Percentiles rank a stretch among this genome's conserved stretches.
Conservation (phyloP, 2,797 vertebrate genomes). For the Onychomys arenicola region DNA sequence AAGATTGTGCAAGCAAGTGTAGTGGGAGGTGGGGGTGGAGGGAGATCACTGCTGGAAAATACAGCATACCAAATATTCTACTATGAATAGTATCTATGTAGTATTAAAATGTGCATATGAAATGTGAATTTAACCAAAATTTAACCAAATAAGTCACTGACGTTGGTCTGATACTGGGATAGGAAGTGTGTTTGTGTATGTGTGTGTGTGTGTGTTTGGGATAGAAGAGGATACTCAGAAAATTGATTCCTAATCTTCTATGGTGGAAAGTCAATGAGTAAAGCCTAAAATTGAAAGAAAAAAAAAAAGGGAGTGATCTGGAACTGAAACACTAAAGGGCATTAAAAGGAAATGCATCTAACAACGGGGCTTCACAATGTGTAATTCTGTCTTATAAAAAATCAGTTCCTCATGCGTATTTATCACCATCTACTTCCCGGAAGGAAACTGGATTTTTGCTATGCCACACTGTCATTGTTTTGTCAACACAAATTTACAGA, state of each 20-base stretch:
- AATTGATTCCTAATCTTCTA: background rate
- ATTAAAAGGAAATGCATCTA: constrained; percentile 5
- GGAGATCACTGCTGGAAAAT: background rate
- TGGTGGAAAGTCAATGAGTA: background rate
- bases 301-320: background rate
- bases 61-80: background rate
- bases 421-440: background rate
- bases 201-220: background rate
- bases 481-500: background rate
- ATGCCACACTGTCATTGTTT: background rate
- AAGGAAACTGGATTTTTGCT: background rate
- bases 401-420: background rate
- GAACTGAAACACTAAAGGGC: constrained; percentile 20
- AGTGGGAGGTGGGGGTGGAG: too few relatives aligned
- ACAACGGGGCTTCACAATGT: background rate
- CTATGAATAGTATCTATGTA: background rate
- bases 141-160: background rate
- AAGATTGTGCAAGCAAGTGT: too few relatives aligned
- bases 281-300: constrained; percentile 8
- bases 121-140: constrained; percentile 6
- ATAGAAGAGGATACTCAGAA: background rate
- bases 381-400: background rate
- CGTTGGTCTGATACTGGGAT: background rate
- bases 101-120: background rate
- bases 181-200: background rate